Conservation (phyloP, 2,797 vertebrate species). For the Sebastes baramenuke region DNA sequence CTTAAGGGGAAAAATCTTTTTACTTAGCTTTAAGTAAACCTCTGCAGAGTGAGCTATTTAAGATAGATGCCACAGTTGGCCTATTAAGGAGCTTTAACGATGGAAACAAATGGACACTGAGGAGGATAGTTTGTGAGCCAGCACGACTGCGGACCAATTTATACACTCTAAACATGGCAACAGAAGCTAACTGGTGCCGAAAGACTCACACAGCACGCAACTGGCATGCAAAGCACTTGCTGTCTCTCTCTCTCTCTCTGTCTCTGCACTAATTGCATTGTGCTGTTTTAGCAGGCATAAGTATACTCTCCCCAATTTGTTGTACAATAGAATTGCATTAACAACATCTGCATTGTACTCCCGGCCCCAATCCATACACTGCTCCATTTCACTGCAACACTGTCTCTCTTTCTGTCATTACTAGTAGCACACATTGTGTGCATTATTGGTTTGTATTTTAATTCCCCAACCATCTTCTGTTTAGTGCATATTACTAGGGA, state of each 20-base stretch:
- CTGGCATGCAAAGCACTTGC: conserved; percentile 54
- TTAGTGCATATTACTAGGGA: neutral
- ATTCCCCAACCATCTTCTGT: neutral
- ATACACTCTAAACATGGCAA: conserved; percentile 61
- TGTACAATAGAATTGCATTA: conserved; percentile 53
- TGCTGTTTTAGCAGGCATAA: conserved; percentile 54
- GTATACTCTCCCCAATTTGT: conserved; percentile 60
- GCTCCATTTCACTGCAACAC: conserved; percentile 18
- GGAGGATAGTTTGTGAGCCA: conserved; percentile 54
- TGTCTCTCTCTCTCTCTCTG: conserved; percentile 32
- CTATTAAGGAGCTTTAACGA: conserved; percentile 57
- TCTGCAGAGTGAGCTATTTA: conserved; percentile 43
- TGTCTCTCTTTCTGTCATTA: conserved; percentile 10
- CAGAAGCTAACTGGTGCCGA: conserved; percentile 57
- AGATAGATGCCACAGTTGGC: conserved; percentile 59
- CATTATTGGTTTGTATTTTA: neutral
- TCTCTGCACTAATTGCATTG: conserved; percentile 62
- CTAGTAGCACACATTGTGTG: neutral
- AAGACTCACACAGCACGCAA: conserved; percentile 50
- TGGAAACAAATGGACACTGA: conserved; percentile 60
- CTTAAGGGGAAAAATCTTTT: conserved; percentile 33
- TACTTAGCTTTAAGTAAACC: conserved; percentile 43
- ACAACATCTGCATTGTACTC: conserved; percentile 49
- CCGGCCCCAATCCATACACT: conserved; percentile 8
- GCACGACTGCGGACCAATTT: conserved; percentile 59